Evolutionary conservation across 2,113 vertebrate species (phyloP), one percentile per base, ranked within the genome.

Genomic region (Sporophila hypoxantha): DNA sequence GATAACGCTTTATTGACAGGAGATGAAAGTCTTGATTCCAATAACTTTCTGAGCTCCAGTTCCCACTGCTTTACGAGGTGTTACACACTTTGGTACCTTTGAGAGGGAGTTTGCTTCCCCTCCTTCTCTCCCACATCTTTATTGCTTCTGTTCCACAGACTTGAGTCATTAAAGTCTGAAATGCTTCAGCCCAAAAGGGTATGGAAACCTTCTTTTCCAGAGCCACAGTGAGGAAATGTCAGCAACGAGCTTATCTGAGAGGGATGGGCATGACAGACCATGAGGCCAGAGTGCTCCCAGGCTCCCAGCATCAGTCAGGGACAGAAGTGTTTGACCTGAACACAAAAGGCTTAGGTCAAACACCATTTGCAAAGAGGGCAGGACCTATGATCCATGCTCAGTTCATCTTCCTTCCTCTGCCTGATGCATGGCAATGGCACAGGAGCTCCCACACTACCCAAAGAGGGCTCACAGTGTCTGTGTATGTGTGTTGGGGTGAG

Each of bases 31-130:
- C 95, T 91, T 82, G 79, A 87, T 76, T 94, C 92, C 94, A 94
- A 93, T 89, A 92, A 96, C 94, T 94, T 95, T 94, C 91, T 8
- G 73, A 87, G 67, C 93, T 93, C 92, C 82, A 70, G 89, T 91
- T 91, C 76, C 52, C 94, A 39, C 80, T 95, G 90, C 92, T 97
- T 97, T 97, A 96, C 2, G 96, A 97, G 96, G 96, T 97, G 97
- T 82, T 93, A 95, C 76, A 87, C 92, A 94, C 93, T 96, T 95
- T 81, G 79, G 92, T 95, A 95, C 92, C 95, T 96, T 94, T 60
- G 75, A 94, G 95, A 95, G 42, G 62, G 73, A 93, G 91, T 92
- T 92, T 87, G 82, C 88, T 94, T 91, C 93, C 90, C 91, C 91
- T 90, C 81, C 91, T 90, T 91, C 77, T 88, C 94, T 96, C 79